A percentile compares a stretch with the other conserved stretches of the same genome.
Conservation (phyloP, 2,113 vertebrate genomes). For the Coreoperca whiteheadi region DNA sequence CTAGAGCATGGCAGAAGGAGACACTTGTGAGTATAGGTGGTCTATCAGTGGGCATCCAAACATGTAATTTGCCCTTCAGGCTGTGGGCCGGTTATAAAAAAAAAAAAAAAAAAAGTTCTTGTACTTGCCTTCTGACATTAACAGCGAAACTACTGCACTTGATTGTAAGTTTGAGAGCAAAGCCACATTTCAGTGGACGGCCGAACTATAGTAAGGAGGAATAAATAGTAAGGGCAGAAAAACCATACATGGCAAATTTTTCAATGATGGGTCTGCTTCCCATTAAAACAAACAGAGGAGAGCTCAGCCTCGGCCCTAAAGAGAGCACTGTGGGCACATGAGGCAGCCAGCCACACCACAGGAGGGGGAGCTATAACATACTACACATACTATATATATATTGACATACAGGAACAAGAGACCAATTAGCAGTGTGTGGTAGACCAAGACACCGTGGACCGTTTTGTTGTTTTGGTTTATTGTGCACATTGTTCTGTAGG, state of each 20-base stretch:
- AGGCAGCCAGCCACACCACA: slow-evolving; percentile 67
- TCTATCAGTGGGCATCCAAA: slow-evolving; percentile 49
- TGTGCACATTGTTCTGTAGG: slow-evolving; percentile 76
- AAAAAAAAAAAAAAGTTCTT: slow-evolving; percentile 11
- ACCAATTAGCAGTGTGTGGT: slow-evolving; percentile 51
- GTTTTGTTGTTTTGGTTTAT: slow-evolving; percentile 75
- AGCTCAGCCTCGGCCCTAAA: slow-evolving; percentile 34
- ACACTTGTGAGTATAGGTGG: slow-evolving; percentile 59
- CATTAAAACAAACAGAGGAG: slow-evolving; percentile 67
- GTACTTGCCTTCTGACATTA: slow-evolving; percentile 57
- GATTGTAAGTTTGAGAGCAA: slow-evolving; percentile 52
- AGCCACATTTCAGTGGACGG: slow-evolving; percentile 53
- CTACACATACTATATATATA: slow-evolving; percentile 44
- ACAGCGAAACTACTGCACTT: slow-evolving; percentile 61
- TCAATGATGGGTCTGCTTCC: slow-evolving; percentile 69
- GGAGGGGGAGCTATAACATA: slow-evolving; percentile 32
- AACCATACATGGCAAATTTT: slow-evolving; percentile 62
- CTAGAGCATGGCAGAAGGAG: slow-evolving; percentile 14
- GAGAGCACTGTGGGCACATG: slow-evolving; percentile 28
- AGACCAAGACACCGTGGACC: slow-evolving; percentile 65
- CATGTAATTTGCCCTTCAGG: slow-evolving; percentile 58
- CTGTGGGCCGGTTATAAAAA: slow-evolving; percentile 1
- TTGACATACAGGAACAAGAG: slow-evolving; percentile 53
- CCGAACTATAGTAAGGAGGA: slow-evolving; percentile 42
- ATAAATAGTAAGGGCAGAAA: slow-evolving; percentile 61